Evolutionary conservation across 2,113 vertebrate genomes (phyloP), one percentile per base, ranked within the genome.

Genomic region (Baryphthengus martii): DNA sequence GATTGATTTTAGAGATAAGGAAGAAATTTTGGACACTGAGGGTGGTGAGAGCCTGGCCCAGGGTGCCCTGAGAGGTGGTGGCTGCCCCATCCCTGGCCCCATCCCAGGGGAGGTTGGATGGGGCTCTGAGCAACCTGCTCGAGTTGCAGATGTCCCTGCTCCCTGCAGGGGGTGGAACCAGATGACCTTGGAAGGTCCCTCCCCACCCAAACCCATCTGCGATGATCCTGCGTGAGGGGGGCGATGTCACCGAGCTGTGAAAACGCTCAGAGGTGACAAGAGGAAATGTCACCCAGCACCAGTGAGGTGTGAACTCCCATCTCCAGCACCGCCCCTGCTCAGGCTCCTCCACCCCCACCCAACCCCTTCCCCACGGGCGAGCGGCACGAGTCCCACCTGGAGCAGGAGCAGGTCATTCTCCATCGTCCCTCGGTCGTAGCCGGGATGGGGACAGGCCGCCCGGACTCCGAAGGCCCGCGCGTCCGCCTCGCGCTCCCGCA

Each of bases 401-500:
- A 97, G 92, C 75, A 97, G 92, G 1, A 70, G 76, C 4, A 98
- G 71, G 77, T 96, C 96, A 1, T 95, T 94, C 4, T 83, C 56
- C 68, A 94, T 55, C 1, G 50, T 92, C 0, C 0, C 0, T 0
- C 0, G 0, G 73, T 82, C 1, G 20, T 85, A 94, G 24, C 9
- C 3, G 0, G 97, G 97, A 44, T 97, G 95, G 10, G 12, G 28
- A 58, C 97, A 49, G 3, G 6, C 58, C 0, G 18, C 6, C 20
- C 11, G 56, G 87, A 97, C 31, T 47, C 1, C 0, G 40, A 94
- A 81, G 12, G 9, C n/a, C 62, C 95, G 79, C 2, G 37, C 5
- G 13, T 0, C 20, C 4, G 2, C 6, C 10, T 15, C 4, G 1
- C 0, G 16, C 1, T 66, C 13, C 21, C 0, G 0, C 45, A 74